phyloP scores from a whole-genome alignment of 2,888 invertebrate species.

The Machimus rusticus region DNA sequence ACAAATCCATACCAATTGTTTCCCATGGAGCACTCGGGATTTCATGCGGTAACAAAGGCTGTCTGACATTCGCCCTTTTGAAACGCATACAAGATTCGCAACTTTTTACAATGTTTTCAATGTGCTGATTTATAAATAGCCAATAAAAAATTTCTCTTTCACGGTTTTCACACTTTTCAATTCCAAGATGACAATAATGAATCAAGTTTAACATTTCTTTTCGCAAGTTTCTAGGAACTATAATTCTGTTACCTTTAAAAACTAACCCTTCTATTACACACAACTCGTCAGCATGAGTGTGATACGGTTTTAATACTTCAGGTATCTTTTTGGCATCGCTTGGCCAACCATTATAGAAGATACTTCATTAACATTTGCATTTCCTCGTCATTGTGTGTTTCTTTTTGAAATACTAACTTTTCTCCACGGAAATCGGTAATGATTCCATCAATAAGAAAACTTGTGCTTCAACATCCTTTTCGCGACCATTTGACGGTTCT shows the following conservation, averaged over 20 bases:
- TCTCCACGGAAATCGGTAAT: constrained; percentile 43
- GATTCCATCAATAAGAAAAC: constrained; percentile 43
- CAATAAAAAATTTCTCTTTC: constrained; percentile 54
- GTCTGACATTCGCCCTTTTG: background rate
- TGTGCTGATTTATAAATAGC: constrained; percentile 53
- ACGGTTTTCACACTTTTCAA: constrained; percentile 52
- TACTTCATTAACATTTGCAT: background rate
- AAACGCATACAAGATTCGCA: constrained; percentile 45
- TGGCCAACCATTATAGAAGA: constrained; percentile 48
- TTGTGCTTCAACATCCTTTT: constrained; percentile 9
- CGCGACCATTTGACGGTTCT: constrained; percentile 42
- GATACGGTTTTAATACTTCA: background rate
- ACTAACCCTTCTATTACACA: constrained; percentile 39
- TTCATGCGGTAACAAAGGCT: background rate
- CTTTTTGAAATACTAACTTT: background rate
- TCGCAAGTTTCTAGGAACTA: constrained; percentile 49
- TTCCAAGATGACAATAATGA: constrained; percentile 55
- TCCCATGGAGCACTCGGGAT: background rate
- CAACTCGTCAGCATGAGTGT: background rate
- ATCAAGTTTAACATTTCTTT: constrained; percentile 49
- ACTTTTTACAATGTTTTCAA: constrained; percentile 49
- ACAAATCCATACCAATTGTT: background rate
- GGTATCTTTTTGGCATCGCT: constrained; percentile 39
- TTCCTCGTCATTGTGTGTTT: background rate
- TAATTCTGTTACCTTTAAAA: constrained; percentile 45